These are phyloP conservation scores for Synanthedon vespiformis DNA, from an alignment of 2,888 invertebrate genomes.

Conservation along the genomic window DNA sequence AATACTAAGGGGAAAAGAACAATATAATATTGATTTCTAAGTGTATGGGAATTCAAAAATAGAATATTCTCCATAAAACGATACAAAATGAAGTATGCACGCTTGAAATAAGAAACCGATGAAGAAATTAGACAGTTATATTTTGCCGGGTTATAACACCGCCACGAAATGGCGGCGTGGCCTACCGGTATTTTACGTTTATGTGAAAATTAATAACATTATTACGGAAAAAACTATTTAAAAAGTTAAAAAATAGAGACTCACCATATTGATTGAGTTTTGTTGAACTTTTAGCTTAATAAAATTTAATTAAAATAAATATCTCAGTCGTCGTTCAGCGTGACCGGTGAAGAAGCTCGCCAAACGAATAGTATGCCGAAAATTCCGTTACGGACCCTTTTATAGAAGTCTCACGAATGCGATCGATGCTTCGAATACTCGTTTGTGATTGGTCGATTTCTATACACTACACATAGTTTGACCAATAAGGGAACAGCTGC, in stretches of 20 bases:
- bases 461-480: conserved; percentile 54
- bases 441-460: conserved; percentile 54
- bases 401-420: conserved; percentile 66
- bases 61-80: background rate
- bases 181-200: conserved; percentile 28
- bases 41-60: background rate
- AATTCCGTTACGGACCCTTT: conserved; percentile 59
- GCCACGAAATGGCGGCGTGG: conserved; percentile 57
- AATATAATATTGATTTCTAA: too few relatives aligned
- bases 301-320: conserved; percentile 52
- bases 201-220: conserved; percentile 1
- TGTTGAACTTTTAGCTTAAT: conserved; percentile 54
- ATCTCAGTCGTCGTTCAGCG: conserved; percentile 69
- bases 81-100: background rate
- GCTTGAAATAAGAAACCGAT: conserved; percentile 13
- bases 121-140: conserved; percentile 13
- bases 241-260: conserved; percentile 19
- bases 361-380: conserved; percentile 72
- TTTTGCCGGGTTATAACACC: conserved; percentile 20
- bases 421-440: conserved; percentile 55
- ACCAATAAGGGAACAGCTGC: conserved; percentile 57
- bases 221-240: conserved; percentile 2
- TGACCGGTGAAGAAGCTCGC: conserved; percentile 77
- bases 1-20: too few relatives aligned
- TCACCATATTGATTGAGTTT: conserved; percentile 65